Evolutionary conservation across 1,140 invertebrate genomes (phyloP), one percentile per base, ranked within the genome.

Genomic region (Vollenhovia emeryi): DNA sequence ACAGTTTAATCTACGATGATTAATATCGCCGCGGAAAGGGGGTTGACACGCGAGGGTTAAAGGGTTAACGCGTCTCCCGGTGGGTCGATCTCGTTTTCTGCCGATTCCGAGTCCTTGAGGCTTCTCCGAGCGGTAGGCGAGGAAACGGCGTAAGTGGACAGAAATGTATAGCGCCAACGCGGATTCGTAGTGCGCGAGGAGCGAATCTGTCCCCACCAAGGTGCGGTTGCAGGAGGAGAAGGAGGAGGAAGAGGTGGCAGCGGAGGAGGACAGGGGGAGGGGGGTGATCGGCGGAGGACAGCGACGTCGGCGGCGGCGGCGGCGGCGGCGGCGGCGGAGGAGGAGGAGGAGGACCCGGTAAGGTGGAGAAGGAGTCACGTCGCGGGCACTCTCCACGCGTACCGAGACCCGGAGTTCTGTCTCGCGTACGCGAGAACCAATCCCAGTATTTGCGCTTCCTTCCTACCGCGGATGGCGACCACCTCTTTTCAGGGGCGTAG

Each of bases 391-490:
- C 86, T 87, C 88, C 87, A 87, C 86, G 89, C 86, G 90, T 92
- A 92, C 89, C 84, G 90, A 93, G 91, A 93, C 91, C 89, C 91
- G 85, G 79, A 92, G 86, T 89, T 91, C 90, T 92, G 89, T 92
- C 89, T 86, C 88, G 92, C 86, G 90, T 89, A 92, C 93, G 91
- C 89, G 93, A 93, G 93, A 94, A 93, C 94, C 93, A 94, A 94
- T 94, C 94, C 93, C 92, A 91, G 93, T 94, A 94, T 93, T 94
- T 94, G 93, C 92, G 92, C 94, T 94, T 94, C 94, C 93, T 93
- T 94, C 94, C 93, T 93, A 94, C 93, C 92, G 92, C 87, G 91
- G 91, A 94, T 94, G 91, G 94, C 93, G 93, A 93, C 94, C 93
- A 93, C 93, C 93, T 94, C 93, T 94, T 94, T 92, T 86, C 93